Percentiles rank a stretch among this genome's conserved stretches.
Evolutionary conservation across 2,797 vertebrate genomes (phyloP).

Genomic region (Leptatherina wallacei): DNA sequence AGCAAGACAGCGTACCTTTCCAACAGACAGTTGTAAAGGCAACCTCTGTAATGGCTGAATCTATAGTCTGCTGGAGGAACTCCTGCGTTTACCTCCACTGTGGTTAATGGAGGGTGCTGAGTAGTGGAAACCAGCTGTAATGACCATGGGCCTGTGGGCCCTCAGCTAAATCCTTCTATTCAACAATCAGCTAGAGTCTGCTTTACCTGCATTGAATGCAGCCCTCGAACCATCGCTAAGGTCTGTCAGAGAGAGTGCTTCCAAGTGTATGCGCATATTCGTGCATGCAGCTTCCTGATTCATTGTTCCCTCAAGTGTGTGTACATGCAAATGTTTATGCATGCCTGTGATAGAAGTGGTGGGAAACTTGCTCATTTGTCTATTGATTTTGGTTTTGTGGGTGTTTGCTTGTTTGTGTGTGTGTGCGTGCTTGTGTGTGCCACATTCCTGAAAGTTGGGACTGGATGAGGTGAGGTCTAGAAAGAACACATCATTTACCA

Average conservation of each 20-base stretch:
- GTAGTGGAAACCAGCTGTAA: constrained; percentile 67
- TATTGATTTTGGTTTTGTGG: constrained; percentile 52
- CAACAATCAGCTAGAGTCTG: constrained; percentile 49
- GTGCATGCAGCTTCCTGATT: constrained; percentile 32
- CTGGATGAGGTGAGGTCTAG: constrained; percentile 31
- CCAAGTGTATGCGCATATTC: constrained; percentile 14
- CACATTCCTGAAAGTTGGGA: constrained; percentile 24
- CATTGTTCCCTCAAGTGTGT: constrained; percentile 43
- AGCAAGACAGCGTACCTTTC: background rate
- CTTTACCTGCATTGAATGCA: constrained; percentile 51
- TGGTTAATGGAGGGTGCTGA: constrained; percentile 65
- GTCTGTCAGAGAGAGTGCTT: constrained; percentile 19
- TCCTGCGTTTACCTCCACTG: constrained; percentile 30
- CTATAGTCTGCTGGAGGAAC: constrained; percentile 27
- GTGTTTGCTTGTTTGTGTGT: background rate
- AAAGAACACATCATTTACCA: constrained; percentile 29
- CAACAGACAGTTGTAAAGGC: constrained; percentile 23
- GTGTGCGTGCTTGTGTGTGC: background rate
- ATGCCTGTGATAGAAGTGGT: constrained; percentile 31
- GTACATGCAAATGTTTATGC: constrained; percentile 39
- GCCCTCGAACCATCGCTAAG: constrained; percentile 14
- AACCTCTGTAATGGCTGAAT: constrained; percentile 30
- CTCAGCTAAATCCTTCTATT: constrained; percentile 59
- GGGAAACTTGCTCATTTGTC: constrained; percentile 21
- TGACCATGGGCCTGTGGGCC: constrained; percentile 63